Conservation (phyloP, 2,113 vertebrate genomes). For the Eurypyga helias region DNA sequence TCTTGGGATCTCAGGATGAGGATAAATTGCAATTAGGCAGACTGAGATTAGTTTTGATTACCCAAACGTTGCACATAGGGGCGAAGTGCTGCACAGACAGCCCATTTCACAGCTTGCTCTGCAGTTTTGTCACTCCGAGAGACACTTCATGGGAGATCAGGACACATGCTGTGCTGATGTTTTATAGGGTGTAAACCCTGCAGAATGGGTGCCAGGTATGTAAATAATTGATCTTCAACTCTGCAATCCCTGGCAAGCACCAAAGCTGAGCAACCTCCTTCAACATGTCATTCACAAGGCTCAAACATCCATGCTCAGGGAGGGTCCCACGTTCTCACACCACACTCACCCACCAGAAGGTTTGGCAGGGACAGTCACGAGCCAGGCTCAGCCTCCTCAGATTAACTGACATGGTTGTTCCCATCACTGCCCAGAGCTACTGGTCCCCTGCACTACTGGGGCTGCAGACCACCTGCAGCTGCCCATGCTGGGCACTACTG, state of each 20-base stretch:
- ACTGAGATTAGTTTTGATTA: no score
- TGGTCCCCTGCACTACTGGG: not conserved
- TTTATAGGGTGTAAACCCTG: not conserved
- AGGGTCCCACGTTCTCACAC: not conserved
- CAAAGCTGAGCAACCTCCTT: not conserved
- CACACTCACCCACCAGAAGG: not conserved
- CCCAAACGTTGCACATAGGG: not conserved
- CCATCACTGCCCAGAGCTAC: not conserved
- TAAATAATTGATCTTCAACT: not conserved
- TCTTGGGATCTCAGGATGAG: not conserved
- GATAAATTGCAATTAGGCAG: not conserved
- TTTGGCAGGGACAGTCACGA: not conserved
- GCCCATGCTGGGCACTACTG: accelerated
- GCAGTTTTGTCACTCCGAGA: not conserved
- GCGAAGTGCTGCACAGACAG: not conserved
- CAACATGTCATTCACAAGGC: not conserved
- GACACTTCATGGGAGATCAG: not conserved
- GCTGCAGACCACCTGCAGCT: not conserved
- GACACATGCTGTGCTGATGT: accelerated
- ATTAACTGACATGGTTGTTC: not conserved
- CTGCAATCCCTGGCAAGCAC: not conserved
- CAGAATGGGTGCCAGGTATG: not conserved
- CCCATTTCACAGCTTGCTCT: not conserved
- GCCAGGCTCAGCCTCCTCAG: not conserved
- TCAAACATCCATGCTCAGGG: not conserved